Evolutionary conservation across 1,140 invertebrate genomes (phyloP).

Genomic region (Drosophila truncata): DNA sequence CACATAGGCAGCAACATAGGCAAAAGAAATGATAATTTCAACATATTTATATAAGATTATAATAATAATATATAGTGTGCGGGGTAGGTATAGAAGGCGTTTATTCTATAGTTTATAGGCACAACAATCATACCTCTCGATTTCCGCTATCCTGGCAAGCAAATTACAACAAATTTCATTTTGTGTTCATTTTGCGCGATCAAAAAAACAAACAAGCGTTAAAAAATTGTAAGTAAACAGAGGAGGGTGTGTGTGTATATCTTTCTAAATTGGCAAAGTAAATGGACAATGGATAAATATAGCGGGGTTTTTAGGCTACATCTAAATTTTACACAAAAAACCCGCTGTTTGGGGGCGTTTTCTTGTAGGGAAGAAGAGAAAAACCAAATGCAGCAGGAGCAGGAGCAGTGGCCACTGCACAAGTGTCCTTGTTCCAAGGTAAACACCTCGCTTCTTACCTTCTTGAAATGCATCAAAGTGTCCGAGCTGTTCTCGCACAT

Average conservation of each 20-base stretch:
- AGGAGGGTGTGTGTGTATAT: slow-evolving; percentile 6
- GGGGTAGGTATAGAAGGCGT: slow-evolving; percentile 85
- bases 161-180: slow-evolving; percentile 85
- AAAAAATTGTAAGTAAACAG: slow-evolving; percentile 65
- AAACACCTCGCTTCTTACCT: slow-evolving; percentile 88
- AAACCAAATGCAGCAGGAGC: slow-evolving; percentile 23
- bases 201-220: slow-evolving; percentile 82
- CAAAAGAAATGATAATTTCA: slow-evolving; percentile 13
- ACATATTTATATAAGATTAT: slow-evolving; percentile 7
- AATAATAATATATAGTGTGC: slow-evolving; percentile 17
- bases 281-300: slow-evolving; percentile 38
- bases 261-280: slow-evolving; percentile 41
- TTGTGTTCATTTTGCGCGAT: slow-evolving; percentile 72
- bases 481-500: slow-evolving; percentile 99
- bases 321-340: slow-evolving; percentile 34
- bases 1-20: slow-evolving; percentile 31
- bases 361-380: slow-evolving; percentile 5
- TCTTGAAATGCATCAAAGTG: slow-evolving; percentile 98
- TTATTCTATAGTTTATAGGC: slow-evolving; percentile 56
- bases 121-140: slow-evolving; percentile 84
- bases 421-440: slow-evolving; percentile 12
- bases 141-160: slow-evolving; percentile 85
- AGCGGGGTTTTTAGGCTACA: slow-evolving; percentile 7
- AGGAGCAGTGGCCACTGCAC: slow-evolving; percentile 23
- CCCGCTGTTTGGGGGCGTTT: slow-evolving; percentile 20